Conservation (phyloP, 2,888 invertebrate genomes). For the Exocentrus adspersus region DNA sequence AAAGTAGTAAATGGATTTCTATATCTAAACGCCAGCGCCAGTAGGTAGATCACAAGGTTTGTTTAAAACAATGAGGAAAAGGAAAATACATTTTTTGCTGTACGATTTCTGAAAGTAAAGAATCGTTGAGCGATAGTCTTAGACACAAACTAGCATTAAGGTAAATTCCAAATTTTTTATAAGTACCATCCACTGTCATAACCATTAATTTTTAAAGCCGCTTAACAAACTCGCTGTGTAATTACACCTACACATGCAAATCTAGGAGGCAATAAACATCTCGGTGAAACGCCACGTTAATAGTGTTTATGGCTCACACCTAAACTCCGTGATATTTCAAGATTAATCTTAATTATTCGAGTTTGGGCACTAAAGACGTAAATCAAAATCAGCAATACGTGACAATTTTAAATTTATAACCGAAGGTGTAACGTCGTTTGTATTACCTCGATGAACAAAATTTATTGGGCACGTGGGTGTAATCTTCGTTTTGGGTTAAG, state of each 20-base stretch:
- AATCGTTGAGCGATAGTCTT: too few species aligned
- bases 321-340: background rate
- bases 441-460: too few species aligned
- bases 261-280: background rate
- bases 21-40: too few species aligned
- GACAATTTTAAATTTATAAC: background rate
- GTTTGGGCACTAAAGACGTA: background rate
- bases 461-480: too few species aligned
- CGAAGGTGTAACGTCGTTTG: too few species aligned
- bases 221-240: background rate
- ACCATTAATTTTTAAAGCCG: background rate
- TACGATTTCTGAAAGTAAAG: too few species aligned
- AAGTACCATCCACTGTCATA: background rate
- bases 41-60: too few species aligned
- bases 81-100: too few species aligned
- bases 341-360: background rate
- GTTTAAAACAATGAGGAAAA: too few species aligned
- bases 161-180: background rate
- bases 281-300: background rate
- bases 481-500: too few species aligned
- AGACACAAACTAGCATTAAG: background rate
- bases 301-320: background rate
- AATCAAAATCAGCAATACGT: background rate
- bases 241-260: constrained; percentile 3
- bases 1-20: too few species aligned